Evolutionary conservation across 2,888 invertebrate species (phyloP).

Genomic region (Labia minor): DNA sequence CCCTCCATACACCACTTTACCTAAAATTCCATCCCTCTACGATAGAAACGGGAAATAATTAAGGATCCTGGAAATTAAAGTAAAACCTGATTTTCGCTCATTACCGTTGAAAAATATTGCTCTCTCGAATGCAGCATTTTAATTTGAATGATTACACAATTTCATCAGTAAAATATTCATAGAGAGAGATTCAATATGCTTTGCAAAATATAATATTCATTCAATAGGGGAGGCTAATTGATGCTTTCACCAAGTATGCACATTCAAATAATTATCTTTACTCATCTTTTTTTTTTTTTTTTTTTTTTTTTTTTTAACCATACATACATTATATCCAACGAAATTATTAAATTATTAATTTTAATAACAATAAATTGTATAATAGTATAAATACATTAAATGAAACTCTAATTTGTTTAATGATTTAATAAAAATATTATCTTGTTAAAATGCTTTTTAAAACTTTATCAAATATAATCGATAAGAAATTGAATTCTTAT

Average conservation of each 20-base stretch:
- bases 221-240: not conserved
- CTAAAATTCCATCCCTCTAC: not conserved
- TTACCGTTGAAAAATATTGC: not conserved
- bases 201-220: not conserved
- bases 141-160: conserved; percentile 7
- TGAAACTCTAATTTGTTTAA: too few relatives aligned
- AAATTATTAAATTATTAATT: too few relatives aligned
- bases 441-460: too few relatives aligned
- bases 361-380: too few relatives aligned
- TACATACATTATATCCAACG: too few relatives aligned
- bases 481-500: too few relatives aligned
- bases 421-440: too few relatives aligned
- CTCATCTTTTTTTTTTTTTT: not conserved
- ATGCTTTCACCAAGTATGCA: conserved; percentile 1
- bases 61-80: not conserved
- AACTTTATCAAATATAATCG: too few relatives aligned
- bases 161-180: not conserved
- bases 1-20: not conserved
- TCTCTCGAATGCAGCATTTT: not conserved
- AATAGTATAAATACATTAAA: too few relatives aligned
- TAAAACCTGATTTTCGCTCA: not conserved
- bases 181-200: not conserved
- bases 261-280: not conserved
- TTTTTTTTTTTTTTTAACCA: too few relatives aligned
- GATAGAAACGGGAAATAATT: not conserved